phyloP scores from a whole-genome alignment of 2,797 vertebrate genomes.

The Sylvia borin region DNA sequence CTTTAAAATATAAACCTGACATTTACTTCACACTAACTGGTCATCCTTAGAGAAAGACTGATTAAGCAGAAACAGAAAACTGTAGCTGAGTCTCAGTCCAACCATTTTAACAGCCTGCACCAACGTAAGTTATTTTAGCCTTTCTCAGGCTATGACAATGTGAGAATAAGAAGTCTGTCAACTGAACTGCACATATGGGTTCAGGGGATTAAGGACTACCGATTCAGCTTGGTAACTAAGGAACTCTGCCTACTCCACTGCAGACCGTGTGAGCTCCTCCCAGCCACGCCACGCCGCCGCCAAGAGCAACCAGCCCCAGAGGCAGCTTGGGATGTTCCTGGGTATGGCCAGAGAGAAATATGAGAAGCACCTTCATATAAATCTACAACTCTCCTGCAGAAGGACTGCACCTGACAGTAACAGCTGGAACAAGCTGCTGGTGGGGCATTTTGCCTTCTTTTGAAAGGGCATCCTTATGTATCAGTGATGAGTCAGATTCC shows the following conservation, averaged over 20 bases:
- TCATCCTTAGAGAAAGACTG: neutral
- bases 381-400: neutral
- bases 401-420: neutral
- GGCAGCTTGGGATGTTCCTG: neutral
- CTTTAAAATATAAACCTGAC: neutral
- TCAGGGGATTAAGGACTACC: neutral
- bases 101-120: neutral
- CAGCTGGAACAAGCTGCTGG: neutral
- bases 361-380: neutral
- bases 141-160: neutral
- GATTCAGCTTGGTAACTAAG: neutral
- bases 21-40: neutral
- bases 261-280: neutral
- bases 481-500: neutral
- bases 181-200: neutral
- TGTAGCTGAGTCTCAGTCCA: neutral
- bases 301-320: neutral
- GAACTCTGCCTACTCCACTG: neutral
- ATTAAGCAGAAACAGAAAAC: neutral
- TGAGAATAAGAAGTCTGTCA: neutral
- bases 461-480: neutral
- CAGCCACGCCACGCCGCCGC: accelerated
- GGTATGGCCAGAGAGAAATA: neutral
- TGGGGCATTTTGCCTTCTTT: accelerated
- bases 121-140: neutral